These are phyloP conservation scores for Standfussiana lucernea DNA, from an alignment of 2,888 invertebrate genomes.

Conservation along the genomic window DNA sequence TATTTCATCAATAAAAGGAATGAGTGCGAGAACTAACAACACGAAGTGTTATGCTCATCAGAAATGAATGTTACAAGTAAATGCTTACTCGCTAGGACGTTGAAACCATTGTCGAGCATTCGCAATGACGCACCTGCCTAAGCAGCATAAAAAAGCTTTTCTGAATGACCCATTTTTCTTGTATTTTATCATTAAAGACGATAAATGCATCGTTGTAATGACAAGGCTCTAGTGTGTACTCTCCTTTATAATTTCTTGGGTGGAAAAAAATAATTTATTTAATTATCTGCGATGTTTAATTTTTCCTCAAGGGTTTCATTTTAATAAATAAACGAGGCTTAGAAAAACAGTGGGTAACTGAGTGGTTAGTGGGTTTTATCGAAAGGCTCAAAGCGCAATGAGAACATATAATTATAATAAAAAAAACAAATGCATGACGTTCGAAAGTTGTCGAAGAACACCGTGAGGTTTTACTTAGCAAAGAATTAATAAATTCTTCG, in stretches of 20 bases:
- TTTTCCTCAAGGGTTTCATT: conserved; percentile 39
- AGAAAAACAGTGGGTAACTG: background rate
- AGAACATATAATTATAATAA: background rate
- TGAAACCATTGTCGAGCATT: background rate
- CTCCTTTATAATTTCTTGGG: conserved; percentile 46
- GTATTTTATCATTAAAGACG: background rate
- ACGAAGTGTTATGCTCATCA: background rate
- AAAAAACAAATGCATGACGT: too few relatives aligned
- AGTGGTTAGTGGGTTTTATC: background rate
- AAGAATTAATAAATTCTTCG: too few relatives aligned
- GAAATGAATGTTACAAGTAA: background rate
- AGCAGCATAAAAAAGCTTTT: background rate
- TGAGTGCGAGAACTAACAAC: background rate
- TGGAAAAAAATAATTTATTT: conserved; percentile 57
- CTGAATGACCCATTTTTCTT: background rate
- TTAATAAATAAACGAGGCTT: conserved; percentile 23
- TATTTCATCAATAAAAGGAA: background rate
- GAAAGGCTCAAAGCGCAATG: background rate
- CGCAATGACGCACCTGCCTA: background rate
- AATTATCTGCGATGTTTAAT: conserved; percentile 64
- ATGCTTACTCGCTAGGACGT: background rate
- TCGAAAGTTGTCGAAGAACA: too few relatives aligned
- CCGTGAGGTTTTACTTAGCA: too few relatives aligned
- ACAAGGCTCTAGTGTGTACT: background rate
- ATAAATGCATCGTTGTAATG: background rate